Evolutionary conservation across 2,888 invertebrate species (phyloP), one percentile per base, ranked within the genome.

Genomic region (Drosophila tanythrix): DNA sequence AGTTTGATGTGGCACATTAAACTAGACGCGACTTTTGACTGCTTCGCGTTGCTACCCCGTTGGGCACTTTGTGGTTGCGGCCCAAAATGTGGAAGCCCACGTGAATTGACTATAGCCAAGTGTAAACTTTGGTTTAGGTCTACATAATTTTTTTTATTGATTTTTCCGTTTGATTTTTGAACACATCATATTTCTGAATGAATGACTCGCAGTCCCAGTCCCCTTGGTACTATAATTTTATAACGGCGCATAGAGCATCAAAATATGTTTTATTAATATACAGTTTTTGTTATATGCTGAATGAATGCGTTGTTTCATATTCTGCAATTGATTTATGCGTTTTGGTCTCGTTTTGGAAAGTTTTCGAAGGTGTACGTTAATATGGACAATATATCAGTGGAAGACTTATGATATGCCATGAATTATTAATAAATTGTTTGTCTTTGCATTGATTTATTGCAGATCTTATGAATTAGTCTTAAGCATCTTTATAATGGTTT

Each of bases 1-100:
- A 86, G 71, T 89, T 85, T 88, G 82, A 86, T 89, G 85, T 85
- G 85, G 51, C 74, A 80, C 85, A 85, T 89, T 89, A 88, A 89
- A 70, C 85, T 82, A 77, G 84, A 70, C 53, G 74, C 70, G 62
- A 51, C 66, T 72, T 51, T 71, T 64, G 56, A 50, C 64, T 59
- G 52, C 53, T 33, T 10, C n/a, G n/a, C 27, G 2, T 35, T n/a
- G 46, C 58, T 35, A 62, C 58, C 63, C 74, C 68, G 66, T 81
- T 66, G 70, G 48, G 66, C 62, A 76, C 57, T 79, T 81, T 73
- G 81, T 76, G 60, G 62, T 56, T 51, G 18, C 18, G 53, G 57
- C 52, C 52, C 50, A 18, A 78, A 79, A 56, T 61, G 58, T 67
- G 56, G 78, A 52, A 81, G 81, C 72, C 62, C 62, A 69, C 69